Conservation (phyloP, 37 sponge, comb jelly and placozoan species). For the Agelas oroides region DNA sequence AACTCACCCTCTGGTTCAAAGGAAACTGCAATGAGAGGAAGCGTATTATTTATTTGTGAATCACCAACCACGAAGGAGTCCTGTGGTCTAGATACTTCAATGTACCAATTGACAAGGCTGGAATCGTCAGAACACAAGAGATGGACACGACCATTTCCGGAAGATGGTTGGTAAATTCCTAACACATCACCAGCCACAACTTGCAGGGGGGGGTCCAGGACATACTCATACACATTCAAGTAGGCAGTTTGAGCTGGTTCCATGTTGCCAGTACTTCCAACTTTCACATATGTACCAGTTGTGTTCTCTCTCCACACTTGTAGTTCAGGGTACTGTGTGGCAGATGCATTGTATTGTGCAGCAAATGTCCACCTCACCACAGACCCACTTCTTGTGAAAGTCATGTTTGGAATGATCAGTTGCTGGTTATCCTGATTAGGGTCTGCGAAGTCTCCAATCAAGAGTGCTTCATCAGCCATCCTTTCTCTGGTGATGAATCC, state of each 20-base stretch:
- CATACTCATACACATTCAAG: slow-evolving; percentile 5
- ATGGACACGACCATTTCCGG: too few species aligned
- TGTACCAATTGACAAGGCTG: too few species aligned
- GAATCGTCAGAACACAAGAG: too few species aligned
- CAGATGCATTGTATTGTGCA: not conserved
- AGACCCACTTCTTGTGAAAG: not conserved
- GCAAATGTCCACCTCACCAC: not conserved
- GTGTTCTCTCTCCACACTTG: not conserved
- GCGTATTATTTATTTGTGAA: too few species aligned
- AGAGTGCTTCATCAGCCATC: too few species aligned
- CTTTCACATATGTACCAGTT: not conserved
- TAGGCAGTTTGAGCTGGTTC: not conserved
- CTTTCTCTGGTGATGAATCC: too few species aligned
- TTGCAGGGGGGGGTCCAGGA: not conserved
- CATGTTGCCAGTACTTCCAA: not conserved
- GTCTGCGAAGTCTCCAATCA: too few species aligned
- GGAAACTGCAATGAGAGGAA: too few species aligned
- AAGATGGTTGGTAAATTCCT: not conserved
- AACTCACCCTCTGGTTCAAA: too few species aligned
- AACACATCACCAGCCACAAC: slow-evolving; percentile 7
- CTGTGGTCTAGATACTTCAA: too few species aligned
- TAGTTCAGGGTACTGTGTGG: not conserved
- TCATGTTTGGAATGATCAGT: not conserved
- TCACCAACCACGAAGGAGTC: too few species aligned
- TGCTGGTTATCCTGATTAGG: too few species aligned